Conservation (phyloP, 1,140 invertebrate species). For the Gonatopus flavifemur region DNA sequence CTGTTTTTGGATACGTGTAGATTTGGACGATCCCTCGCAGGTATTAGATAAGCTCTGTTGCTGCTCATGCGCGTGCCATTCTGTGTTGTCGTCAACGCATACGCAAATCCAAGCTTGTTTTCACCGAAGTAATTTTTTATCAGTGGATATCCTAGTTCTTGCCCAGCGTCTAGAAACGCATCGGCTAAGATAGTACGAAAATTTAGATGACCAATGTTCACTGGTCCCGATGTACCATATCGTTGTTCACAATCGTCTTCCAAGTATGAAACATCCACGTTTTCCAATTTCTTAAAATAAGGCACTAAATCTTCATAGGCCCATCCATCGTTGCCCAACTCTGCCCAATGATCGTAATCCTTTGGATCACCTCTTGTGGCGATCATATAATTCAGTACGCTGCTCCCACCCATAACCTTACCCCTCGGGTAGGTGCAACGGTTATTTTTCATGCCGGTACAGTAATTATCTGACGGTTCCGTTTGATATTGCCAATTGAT, state of each 20-base stretch:
- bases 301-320: constrained; percentile 78
- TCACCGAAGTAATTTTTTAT: constrained; percentile 76
- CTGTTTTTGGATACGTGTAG: constrained; percentile 67
- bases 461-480: constrained; percentile 57
- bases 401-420: constrained; percentile 82
- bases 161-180: constrained; percentile 69
- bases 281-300: constrained; percentile 81
- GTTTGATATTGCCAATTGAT: constrained; percentile 73
- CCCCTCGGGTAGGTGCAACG: constrained; percentile 73
- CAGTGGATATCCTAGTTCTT: constrained; percentile 67
- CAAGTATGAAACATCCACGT: constrained; percentile 62
- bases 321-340: constrained; percentile 79
- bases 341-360: constrained; percentile 81
- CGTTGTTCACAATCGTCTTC: constrained; percentile 57
- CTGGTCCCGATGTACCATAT: constrained; percentile 64
- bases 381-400: constrained; percentile 89
- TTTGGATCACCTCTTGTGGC: constrained; percentile 76
- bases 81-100: constrained; percentile 67
- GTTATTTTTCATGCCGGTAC: constrained; percentile 54
- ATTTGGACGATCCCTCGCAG: constrained; percentile 64
- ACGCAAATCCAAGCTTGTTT: constrained; percentile 65
- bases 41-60: constrained; percentile 73
- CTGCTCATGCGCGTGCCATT: constrained; percentile 76
- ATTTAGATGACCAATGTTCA: constrained; percentile 62
- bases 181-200: constrained; percentile 65